Percentiles rank a stretch among this genome's conserved stretches.
Evolutionary conservation across 1,140 invertebrate species (phyloP).

Genomic region (Nasonia giraulti): DNA sequence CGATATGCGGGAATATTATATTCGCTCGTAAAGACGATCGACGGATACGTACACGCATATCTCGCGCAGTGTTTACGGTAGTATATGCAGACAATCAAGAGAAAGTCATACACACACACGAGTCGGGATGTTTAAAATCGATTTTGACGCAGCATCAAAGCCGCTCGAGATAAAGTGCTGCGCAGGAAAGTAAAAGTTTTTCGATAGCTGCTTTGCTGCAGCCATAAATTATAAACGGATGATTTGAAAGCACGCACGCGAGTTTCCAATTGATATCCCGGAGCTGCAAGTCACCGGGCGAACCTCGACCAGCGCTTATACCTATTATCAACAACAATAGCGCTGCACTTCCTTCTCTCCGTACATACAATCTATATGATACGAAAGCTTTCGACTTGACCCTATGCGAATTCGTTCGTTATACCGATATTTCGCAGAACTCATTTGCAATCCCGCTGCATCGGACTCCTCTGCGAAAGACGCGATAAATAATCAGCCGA

Average conservation of each 20-base stretch:
- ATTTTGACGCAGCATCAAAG: neutral
- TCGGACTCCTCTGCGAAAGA: neutral
- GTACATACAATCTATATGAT: too few relatives aligned
- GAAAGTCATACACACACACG: neutral
- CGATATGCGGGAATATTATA: neutral
- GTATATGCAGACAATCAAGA: neutral
- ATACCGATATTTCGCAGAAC: neutral
- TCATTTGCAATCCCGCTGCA: neutral
- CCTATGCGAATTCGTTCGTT: neutral
- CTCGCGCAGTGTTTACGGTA: too few relatives aligned
- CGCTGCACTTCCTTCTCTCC: neutral
- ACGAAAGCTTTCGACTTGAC: too few relatives aligned
- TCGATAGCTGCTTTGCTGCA: neutral
- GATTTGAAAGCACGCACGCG: neutral
- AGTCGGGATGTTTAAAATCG: neutral
- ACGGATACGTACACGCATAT: neutral
- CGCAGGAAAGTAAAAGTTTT: neutral
- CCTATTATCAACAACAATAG: neutral
- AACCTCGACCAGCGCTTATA: neutral
- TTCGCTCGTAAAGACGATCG: neutral
- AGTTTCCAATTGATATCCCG: neutral
- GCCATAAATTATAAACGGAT: conserved; percentile 1
- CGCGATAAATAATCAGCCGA: neutral
- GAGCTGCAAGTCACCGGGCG: neutral
- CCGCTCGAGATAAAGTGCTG: neutral